Conservation (phyloP, 2,113 vertebrate species). For the Argyrosomus japonicus region DNA sequence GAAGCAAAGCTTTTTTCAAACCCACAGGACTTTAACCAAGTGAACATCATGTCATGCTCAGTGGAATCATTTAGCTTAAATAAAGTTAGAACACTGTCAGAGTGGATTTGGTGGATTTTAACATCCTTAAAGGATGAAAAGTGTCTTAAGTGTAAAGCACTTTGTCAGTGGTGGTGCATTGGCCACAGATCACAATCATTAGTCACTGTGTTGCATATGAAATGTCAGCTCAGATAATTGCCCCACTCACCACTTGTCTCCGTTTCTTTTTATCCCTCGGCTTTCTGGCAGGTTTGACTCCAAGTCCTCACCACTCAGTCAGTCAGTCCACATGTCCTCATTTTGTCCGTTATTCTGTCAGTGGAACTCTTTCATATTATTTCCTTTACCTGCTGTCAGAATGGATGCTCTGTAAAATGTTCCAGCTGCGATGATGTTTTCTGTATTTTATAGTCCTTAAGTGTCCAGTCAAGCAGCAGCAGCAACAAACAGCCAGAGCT, state of each 20-base stretch:
- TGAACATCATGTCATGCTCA: background rate
- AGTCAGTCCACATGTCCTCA: slow-evolving; percentile 59
- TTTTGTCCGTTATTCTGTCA: background rate
- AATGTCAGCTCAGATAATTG: slow-evolving; percentile 14
- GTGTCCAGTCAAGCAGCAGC: slow-evolving; percentile 14
- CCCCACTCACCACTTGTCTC: slow-evolving; percentile 35
- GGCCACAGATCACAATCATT: background rate
- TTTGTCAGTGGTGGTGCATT: background rate
- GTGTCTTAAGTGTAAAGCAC: background rate
- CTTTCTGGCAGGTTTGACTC: slow-evolving; percentile 12
- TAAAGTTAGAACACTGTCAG: background rate
- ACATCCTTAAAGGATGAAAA: background rate
- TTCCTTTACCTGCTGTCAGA: background rate
- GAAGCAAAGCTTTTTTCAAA: background rate
- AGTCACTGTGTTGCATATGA: background rate
- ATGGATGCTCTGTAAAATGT: background rate
- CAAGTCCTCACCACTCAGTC: slow-evolving; percentile 28
- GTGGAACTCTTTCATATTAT: slow-evolving; percentile 6
- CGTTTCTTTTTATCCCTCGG: slow-evolving; percentile 65
- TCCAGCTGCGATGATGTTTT: background rate
- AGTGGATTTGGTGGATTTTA: background rate
- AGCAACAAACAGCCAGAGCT: background rate
- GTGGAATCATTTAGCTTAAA: background rate
- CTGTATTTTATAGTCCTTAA: background rate
- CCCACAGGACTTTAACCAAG: background rate